Evolutionary conservation across 2,113 vertebrate genomes (phyloP).

Genomic region (Lophura nycthemera): DNA sequence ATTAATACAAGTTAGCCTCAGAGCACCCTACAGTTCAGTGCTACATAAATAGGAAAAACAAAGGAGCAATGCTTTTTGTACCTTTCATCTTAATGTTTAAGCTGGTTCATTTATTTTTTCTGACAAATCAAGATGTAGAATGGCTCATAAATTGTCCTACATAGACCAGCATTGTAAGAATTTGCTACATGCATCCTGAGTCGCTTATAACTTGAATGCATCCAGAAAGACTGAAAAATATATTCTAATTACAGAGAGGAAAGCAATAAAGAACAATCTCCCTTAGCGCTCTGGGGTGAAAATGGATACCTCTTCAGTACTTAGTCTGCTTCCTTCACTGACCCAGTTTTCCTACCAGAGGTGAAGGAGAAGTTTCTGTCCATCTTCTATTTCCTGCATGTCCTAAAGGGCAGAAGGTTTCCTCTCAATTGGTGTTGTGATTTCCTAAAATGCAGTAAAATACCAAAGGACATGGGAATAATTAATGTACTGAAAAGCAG

Average conservation of each 20-base stretch:
- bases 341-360: neutral
- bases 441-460: conserved; percentile 7
- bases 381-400: neutral
- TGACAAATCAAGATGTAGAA: neutral
- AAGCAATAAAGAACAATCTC: neutral
- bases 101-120: conserved; percentile 17
- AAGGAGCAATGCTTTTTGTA: neutral
- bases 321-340: neutral
- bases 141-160: neutral
- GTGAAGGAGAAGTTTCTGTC: neutral
- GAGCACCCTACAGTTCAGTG: conserved; percentile 23
- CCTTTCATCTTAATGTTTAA: conserved; percentile 2
- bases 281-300: neutral
- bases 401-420: neutral
- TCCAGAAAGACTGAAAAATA: neutral
- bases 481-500: neutral
- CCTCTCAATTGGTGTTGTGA: neutral
- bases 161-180: neutral
- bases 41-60: conserved; percentile 44
- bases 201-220: neutral
- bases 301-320: neutral
- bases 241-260: neutral
- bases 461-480: neutral
- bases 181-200: neutral
- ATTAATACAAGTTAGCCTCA: conserved; percentile 52